phyloP scores from a whole-genome alignment of 2,797 vertebrate species.

The Mallotus villosus region DNA sequence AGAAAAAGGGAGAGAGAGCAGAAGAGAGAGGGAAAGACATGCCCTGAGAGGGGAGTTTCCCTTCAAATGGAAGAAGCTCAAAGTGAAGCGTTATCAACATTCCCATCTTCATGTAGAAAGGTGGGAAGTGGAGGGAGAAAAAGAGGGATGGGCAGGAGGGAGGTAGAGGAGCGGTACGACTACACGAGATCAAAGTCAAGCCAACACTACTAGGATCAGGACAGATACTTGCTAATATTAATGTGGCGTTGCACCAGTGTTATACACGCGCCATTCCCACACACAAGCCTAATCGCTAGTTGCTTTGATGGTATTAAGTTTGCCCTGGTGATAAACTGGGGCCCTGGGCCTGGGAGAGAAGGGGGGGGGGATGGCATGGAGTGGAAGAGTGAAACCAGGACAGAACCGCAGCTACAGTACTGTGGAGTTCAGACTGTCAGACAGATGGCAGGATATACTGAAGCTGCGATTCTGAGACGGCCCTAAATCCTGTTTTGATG shows the following conservation, averaged over 20 bases:
- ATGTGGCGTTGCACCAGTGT: conserved; percentile 55
- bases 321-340: conserved; percentile 47
- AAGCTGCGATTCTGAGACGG: no score
- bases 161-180: conserved; percentile 33
- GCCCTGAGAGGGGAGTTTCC: conserved; percentile 21
- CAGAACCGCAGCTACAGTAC: no score
- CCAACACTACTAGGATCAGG: conserved; percentile 53
- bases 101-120: conserved; percentile 42
- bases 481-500: no score
- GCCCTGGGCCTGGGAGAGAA: conserved; percentile 29
- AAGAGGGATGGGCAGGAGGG: conserved; percentile 2
- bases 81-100: conserved; percentile 53
- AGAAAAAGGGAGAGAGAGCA: conserved; percentile 21
- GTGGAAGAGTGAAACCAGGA: no score
- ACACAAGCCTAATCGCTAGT: conserved; percentile 48
- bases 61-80: conserved; percentile 39
- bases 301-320: conserved; percentile 64
- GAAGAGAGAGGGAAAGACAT: neutral
- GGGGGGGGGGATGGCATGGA: neutral
- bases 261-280: conserved; percentile 44
- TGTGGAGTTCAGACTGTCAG: no score
- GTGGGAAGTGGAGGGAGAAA: conserved; percentile 14
- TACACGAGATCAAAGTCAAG: conserved; percentile 61
- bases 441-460: no score
- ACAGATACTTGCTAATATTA: conserved; percentile 48